These are phyloP conservation scores for Cecidostiba fungosa DNA, from an alignment of 2,888 invertebrate species.

Conservation along the genomic window DNA sequence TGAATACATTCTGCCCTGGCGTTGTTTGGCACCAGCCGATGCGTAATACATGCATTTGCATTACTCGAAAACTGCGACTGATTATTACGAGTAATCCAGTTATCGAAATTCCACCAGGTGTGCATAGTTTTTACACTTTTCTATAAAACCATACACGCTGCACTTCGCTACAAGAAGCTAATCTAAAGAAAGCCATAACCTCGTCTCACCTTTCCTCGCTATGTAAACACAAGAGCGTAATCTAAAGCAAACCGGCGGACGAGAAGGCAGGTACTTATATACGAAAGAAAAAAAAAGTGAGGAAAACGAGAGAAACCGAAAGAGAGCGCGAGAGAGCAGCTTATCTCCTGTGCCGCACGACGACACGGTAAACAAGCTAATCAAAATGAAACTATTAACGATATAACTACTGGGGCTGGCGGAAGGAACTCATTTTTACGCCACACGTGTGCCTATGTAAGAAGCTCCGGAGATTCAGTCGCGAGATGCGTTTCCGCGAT, in stretches of 20 bases:
- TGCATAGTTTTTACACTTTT: neutral
- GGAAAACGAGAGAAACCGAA: neutral
- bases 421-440: neutral
- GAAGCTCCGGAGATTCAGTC: too few species aligned
- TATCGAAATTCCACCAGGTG: too few species aligned
- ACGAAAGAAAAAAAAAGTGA: too few species aligned
- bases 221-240: neutral
- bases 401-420: neutral
- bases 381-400: slow-evolving; percentile 33
- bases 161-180: neutral
- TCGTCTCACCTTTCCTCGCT: slow-evolving; percentile 21
- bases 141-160: neutral
- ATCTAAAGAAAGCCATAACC: slow-evolving; percentile 36
- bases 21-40: too few species aligned
- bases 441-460: neutral
- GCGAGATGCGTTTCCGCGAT: neutral
- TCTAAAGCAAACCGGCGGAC: slow-evolving; percentile 20
- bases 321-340: slow-evolving; percentile 15
- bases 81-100: too few species aligned
- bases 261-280: neutral
- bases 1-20: too few species aligned
- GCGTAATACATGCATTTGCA: too few species aligned
- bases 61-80: too few species aligned
- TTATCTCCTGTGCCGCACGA: neutral
- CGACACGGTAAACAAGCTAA: slow-evolving; percentile 27